Evolutionary conservation across 2,797 vertebrate species (phyloP), one percentile per base, ranked within the genome.

Genomic region (Spatula versicolor): DNA sequence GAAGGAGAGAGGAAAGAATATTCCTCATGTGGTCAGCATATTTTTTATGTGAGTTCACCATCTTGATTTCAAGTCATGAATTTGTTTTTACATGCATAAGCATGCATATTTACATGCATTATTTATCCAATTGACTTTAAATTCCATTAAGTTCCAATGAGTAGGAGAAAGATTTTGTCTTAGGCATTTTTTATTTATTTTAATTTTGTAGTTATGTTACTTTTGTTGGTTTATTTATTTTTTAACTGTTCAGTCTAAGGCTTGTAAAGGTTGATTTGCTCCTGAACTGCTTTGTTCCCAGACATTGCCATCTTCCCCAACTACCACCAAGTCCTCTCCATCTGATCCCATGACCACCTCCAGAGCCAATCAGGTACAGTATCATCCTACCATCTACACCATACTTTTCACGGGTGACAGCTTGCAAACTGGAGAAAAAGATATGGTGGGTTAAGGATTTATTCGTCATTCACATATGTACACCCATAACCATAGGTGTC

Each of bases 301-400:
- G 98, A 98, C 98, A 98, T 98, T 98, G 98, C 98, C 98, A 98
- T 98, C 98, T 97, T 98, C 98, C 98, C 98, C 98, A 98, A 98
- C 98, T 98, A 98, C 98, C 98, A 98, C 98, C 98, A 98, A 98
- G 98, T 98, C 98, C 98, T 98, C 98, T 98, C 98, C 98, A 98
- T 98, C 98, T 97, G 98, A 98, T 98, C 98, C 98, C 98, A 98
- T 98, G 98, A 98, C 98, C 98, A 98, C 98, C 98, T 98, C 98
- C 98, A 98, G 98, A 98, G 98, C 98, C 98, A 98, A 98, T 97
- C 98, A 98, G 98, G 98, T 98, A 98, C 98, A 98, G 98, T 98
- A 98, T 98, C 98, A 98, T 98, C 98, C 98, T 98, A 77, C 96
- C 98, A 98, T 98, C 98, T 98, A 98, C 98, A 98, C 98, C 98